These are phyloP conservation scores for Thymallus thymallus DNA, from an alignment of 2,113 vertebrate species.

Conservation along the genomic window DNA sequence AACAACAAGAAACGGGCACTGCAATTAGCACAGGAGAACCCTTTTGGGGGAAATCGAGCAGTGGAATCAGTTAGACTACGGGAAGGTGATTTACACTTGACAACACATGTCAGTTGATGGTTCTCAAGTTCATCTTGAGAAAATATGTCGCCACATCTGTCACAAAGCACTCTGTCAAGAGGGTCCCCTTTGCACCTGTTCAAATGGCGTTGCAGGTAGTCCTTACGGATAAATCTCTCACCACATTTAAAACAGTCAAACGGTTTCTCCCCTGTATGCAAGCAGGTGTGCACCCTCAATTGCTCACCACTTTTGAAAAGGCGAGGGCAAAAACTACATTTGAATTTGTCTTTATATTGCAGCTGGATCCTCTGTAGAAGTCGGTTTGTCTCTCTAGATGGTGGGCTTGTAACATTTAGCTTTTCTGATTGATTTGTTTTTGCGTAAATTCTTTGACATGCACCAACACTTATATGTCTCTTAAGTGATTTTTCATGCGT, in stretches of 20 bases:
- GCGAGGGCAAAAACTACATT: constrained; percentile 68
- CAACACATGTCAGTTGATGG: constrained; percentile 54
- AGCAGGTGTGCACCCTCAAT: constrained; percentile 58
- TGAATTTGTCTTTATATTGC: constrained; percentile 54
- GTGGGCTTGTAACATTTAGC: constrained; percentile 13
- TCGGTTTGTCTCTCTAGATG: constrained; percentile 38
- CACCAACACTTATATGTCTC: constrained; percentile 39
- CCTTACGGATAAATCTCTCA: constrained; percentile 69
- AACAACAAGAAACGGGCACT: constrained; percentile 72
- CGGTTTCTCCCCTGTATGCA: constrained; percentile 75
- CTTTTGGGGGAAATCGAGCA: constrained; percentile 45
- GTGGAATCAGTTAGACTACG: constrained; percentile 2
- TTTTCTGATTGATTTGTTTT: constrained; percentile 35
- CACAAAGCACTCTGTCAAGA: constrained; percentile 50
- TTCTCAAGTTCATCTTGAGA: constrained; percentile 29
- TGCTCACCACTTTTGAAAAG: constrained; percentile 55
- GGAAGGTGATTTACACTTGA: constrained; percentile 13
- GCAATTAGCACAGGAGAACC: constrained; percentile 75
- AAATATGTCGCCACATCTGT: constrained; percentile 66
- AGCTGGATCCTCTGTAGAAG: constrained; percentile 58
- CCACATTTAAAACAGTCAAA: constrained; percentile 69
- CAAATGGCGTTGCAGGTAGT: constrained; percentile 71
- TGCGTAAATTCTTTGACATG: not conserved
- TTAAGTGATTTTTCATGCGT: constrained; percentile 55
- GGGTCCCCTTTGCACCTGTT: constrained; percentile 51